These are phyloP conservation scores for Pseudolaguvia tuberculata DNA, from an alignment of 2,113 vertebrate genomes.

Conservation along the genomic window DNA sequence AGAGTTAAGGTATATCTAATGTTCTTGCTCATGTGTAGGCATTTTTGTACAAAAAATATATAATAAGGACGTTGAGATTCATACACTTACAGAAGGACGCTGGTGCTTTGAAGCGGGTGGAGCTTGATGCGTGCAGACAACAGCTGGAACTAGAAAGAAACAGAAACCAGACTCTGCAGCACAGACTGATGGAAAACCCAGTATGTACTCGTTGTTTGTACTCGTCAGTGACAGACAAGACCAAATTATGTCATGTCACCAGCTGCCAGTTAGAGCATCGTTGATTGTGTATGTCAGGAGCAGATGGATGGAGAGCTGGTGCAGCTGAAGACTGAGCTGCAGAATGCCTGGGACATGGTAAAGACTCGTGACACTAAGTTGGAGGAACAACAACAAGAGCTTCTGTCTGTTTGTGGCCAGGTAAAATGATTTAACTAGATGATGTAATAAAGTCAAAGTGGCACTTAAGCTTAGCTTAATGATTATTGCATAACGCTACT, in stretches of 20 bases:
- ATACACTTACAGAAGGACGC: conserved; percentile 44
- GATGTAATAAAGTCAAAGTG: background rate
- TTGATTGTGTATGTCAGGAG: conserved; percentile 39
- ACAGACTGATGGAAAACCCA: conserved; percentile 41
- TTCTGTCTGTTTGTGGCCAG: conserved; percentile 43
- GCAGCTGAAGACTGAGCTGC: conserved; percentile 51
- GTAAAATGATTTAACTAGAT: conserved; percentile 14
- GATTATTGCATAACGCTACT: background rate
- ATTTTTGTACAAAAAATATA: background rate
- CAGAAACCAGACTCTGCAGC: conserved; percentile 46
- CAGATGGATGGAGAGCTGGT: conserved; percentile 53
- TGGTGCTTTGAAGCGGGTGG: conserved; percentile 43
- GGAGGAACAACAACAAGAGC: conserved; percentile 40
- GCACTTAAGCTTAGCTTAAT: too few species aligned
- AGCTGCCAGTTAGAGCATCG: background rate
- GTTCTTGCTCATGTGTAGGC: background rate
- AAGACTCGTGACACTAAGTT: conserved; percentile 45
- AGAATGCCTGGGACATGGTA: conserved; percentile 55
- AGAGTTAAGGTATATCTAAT: conserved; percentile 49
- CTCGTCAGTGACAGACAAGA: background rate
- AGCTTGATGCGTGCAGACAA: conserved; percentile 60
- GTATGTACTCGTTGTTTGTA: conserved; percentile 14
- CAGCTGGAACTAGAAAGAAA: conserved; percentile 60
- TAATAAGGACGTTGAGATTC: background rate
- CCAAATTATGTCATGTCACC: background rate